These are phyloP conservation scores for Sarcophilus harrisii DNA, from an alignment of 2,797 vertebrate species.

Conservation along the genomic window DNA sequence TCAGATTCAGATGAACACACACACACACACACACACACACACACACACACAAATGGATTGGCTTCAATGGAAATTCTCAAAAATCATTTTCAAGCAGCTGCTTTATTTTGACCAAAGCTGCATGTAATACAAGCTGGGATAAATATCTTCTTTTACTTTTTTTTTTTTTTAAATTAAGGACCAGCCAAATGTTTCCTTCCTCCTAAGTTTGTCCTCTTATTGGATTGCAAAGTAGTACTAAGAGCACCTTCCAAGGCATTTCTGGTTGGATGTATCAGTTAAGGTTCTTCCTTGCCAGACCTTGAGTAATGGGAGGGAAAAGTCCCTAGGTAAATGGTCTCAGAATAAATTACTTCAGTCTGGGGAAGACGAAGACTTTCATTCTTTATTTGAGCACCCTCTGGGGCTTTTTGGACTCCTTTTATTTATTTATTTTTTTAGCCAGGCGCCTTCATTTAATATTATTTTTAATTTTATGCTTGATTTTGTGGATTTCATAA, in stretches of 20 bases:
- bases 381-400: constrained; percentile 48
- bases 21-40: not conserved
- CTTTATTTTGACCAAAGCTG: constrained; percentile 74
- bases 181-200: constrained; percentile 70
- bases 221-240: constrained; percentile 62
- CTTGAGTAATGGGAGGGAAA: constrained; percentile 61
- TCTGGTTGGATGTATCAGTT: constrained; percentile 43
- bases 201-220: constrained; percentile 73
- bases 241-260: constrained; percentile 65
- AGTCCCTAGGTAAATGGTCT: constrained; percentile 59
- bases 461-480: constrained; percentile 40
- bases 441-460: constrained; percentile 42
- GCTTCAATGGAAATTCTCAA: constrained; percentile 38
- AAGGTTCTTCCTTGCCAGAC: constrained; percentile 45
- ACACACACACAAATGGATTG: constrained; percentile 45
- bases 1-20: constrained; percentile 44
- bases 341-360: constrained; percentile 59
- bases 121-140: constrained; percentile 68
- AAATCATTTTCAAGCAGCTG: constrained; percentile 61
- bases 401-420: constrained; percentile 15
- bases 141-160: constrained; percentile 48
- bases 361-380: constrained; percentile 17
- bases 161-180: constrained; percentile 63
- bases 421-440: constrained; percentile 19
- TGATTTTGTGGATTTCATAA: constrained; percentile 11